Percentiles rank a stretch among this genome's conserved stretches.
Conservation (phyloP, 2,888 invertebrate genomes). For the Nebria salina region DNA sequence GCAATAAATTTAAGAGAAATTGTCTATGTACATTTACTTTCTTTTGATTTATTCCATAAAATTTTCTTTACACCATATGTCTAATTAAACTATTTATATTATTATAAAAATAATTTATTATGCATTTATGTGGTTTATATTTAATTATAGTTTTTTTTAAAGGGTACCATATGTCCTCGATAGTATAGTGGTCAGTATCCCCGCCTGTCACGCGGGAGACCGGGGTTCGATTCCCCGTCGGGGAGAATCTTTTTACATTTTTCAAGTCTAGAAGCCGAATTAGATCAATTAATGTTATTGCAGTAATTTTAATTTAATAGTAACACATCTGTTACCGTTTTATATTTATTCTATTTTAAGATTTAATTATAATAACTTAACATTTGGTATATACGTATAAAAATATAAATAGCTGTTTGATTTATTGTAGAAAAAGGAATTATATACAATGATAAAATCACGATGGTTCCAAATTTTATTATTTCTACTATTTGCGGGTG, state of each 20-base stretch:
- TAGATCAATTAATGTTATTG: no score
- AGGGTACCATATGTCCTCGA: constrained; percentile 23
- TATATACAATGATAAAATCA: constrained; percentile 22
- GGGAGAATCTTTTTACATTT: constrained; percentile 25
- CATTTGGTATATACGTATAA: background rate
- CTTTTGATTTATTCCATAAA: constrained; percentile 1
- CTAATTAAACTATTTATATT: background rate
- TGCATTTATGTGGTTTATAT: background rate
- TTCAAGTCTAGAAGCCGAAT: background rate
- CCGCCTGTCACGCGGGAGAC: constrained; percentile 46
- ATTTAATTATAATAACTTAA: background rate
- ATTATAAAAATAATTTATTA: background rate
- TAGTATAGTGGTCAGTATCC: constrained; percentile 46
- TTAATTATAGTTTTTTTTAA: background rate
- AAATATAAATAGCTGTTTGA: background rate
- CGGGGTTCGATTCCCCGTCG: constrained; percentile 46
- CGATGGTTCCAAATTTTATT: constrained; percentile 51
- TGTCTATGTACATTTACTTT: background rate
- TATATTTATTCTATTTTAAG: background rate
- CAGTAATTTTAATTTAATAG: no score
- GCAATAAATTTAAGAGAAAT: constrained; percentile 20
- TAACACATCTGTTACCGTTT: no score
- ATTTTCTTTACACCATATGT: constrained; percentile 2
- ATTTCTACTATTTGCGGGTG: constrained; percentile 52
- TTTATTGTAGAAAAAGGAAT: background rate